Conservation (phyloP, 2,797 vertebrate genomes). For the Chiroxiphia lanceolata region DNA sequence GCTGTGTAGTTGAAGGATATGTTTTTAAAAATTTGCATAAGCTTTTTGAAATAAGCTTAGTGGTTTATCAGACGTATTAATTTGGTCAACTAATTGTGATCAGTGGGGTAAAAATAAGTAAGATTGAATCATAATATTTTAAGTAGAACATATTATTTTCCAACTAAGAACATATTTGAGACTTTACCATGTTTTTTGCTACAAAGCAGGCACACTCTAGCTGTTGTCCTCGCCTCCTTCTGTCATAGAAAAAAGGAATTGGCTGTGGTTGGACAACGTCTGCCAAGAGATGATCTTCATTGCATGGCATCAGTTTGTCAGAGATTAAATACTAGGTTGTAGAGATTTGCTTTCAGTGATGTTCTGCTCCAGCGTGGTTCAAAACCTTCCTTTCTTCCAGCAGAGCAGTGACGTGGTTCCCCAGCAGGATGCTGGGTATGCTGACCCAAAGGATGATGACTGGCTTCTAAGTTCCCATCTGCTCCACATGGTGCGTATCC, state of each 20-base stretch:
- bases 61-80: fast-evolving
- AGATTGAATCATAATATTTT: neutral
- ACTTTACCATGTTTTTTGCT: neutral
- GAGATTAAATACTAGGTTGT: neutral
- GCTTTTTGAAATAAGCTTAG: neutral
- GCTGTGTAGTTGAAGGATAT: neutral
- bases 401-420: constrained; percentile 13
- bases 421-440: neutral
- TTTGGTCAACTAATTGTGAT: neutral
- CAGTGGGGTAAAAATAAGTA: neutral
- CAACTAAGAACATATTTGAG: neutral
- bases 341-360: neutral
- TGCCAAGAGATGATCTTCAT: constrained; percentile 9
- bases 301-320: neutral
- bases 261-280: neutral
- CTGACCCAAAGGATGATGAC: neutral
- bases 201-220: neutral
- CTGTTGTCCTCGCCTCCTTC: neutral
- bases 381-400: neutral
- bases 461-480: constrained; percentile 16
- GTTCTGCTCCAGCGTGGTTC: neutral
- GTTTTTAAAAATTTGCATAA: neutral
- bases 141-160: neutral
- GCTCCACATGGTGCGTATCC: neutral
- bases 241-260: neutral